Evolutionary conservation across 2,888 invertebrate species (phyloP), one percentile per base, ranked within the genome.

Genomic region (Abscondita cerata): DNA sequence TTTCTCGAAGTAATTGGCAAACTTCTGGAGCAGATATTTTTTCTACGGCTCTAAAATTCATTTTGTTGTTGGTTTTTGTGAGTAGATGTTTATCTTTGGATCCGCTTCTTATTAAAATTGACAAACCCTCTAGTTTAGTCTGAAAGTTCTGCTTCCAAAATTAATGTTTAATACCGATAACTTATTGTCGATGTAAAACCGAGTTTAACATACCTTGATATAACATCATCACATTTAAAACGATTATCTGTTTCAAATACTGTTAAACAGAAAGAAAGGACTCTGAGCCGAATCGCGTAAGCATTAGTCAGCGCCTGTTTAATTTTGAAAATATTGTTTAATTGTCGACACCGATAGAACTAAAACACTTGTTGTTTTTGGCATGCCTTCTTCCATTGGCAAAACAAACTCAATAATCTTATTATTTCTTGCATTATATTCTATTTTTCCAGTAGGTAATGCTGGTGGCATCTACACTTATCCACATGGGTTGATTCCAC

Each of bases 51-150:
- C 15, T 48, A 41, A 67, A 73, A 59, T 72, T 73, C 71, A 73
- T 71, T 61, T 70, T 70, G 36, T 72, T 71, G 33, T 60, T 31
- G 13, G 36, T 54, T 44, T 33, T 19, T 46, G 60, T 67, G 4
- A 72, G 55, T n/a, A 65, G 53, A 59, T 71, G 70, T 38, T 67
- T 67, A 48, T 71, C 70, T 66, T 70, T 71, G 4, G 67, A 68
- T 44, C 66, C 48, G 1, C 18, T 64, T 8, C 58, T 48, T n/a
- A 67, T 67, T n/a, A 69, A 51, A 31, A 62, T 52, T 56, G 53
- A 59, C 15, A 71, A 65, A 60, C 72, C 69, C 16, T 56, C 64
- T 12, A 59, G 46, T 8, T 70, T 68, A 13, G 66, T 63, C 9
- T 69, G 6, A 50, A 63, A 64, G n/a, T n/a, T n/a, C 52, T 71